Conservation (phyloP, 2,113 vertebrate genomes). For the Mesitornis unicolor region DNA sequence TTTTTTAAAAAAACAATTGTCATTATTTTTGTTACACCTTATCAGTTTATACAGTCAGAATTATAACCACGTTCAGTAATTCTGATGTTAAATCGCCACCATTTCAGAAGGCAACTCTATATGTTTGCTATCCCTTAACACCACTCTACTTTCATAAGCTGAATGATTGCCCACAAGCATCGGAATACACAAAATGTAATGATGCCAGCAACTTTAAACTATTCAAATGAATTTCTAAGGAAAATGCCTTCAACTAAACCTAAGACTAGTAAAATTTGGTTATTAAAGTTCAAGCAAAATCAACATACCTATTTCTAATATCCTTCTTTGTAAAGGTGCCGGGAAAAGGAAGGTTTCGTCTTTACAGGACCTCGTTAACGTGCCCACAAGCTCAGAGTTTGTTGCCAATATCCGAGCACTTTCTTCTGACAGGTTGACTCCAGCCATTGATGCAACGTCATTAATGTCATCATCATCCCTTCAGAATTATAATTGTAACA, state of each 20-base stretch:
- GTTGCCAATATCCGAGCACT: constrained; percentile 90
- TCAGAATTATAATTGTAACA: not conserved
- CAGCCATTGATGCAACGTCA: constrained; percentile 91
- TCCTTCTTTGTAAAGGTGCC: constrained; percentile 80
- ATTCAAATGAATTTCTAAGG: not conserved
- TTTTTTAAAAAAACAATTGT: not conserved
- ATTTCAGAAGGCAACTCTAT: not conserved
- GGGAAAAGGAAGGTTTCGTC: constrained; percentile 90
- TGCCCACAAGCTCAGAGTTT: constrained; percentile 87
- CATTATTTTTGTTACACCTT: not conserved
- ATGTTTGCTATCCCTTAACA: not conserved
- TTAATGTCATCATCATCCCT: constrained; percentile 97
- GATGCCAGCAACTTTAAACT: not conserved
- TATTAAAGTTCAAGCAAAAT: not conserved
- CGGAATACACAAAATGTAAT: not conserved
- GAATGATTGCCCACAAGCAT: not conserved
- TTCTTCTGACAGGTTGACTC: constrained; percentile 92
- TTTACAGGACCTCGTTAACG: constrained; percentile 89
- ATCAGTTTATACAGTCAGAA: not conserved
- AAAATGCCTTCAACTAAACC: not conserved
- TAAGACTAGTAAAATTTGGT: not conserved
- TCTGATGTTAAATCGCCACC: not conserved
- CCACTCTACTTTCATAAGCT: not conserved
- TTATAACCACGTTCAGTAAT: not conserved
- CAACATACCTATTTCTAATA: constrained; percentile 87